phyloP scores from a whole-genome alignment of 2,113 vertebrate genomes.

The Tonatia bakeri region DNA sequence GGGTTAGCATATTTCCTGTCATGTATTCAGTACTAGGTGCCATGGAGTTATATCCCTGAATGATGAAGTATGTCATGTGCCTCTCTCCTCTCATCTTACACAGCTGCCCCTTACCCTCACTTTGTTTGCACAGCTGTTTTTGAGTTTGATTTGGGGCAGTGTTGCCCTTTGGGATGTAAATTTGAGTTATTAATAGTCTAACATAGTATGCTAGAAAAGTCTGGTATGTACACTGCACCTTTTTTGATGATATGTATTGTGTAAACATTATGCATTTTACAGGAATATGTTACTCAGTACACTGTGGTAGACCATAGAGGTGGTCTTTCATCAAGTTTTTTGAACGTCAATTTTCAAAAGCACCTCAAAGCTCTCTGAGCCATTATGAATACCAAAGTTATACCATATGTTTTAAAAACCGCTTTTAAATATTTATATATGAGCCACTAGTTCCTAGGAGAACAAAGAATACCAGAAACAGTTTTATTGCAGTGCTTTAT shows the following conservation, averaged over 20 bases:
- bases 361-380: constrained; percentile 27
- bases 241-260: constrained; percentile 53
- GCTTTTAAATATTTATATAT: constrained; percentile 63
- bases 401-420: constrained; percentile 50
- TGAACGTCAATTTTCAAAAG: constrained; percentile 59
- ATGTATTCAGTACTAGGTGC: background rate
- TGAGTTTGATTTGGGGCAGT: background rate
- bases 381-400: constrained; percentile 48
- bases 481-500: constrained; percentile 35
- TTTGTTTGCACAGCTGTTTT: constrained; percentile 64
- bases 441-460: constrained; percentile 44
- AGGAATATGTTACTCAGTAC: constrained; percentile 43
- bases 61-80: background rate
- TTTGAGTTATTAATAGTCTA: constrained; percentile 54
- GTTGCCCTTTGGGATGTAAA: constrained; percentile 48
- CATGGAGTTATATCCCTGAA: background rate
- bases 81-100: constrained; percentile 19
- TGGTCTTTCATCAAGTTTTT: constrained; percentile 55
- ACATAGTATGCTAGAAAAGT: constrained; percentile 31
- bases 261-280: constrained; percentile 54
- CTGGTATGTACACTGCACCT: constrained; percentile 29
- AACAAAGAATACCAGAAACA: constrained; percentile 46
- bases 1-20: background rate
- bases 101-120: constrained; percentile 23
- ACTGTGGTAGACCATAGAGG: constrained; percentile 43